Percentiles rank a stretch among this genome's conserved stretches.
Conservation (phyloP, 2,888 invertebrate genomes). For the Xanthia icteritia region DNA sequence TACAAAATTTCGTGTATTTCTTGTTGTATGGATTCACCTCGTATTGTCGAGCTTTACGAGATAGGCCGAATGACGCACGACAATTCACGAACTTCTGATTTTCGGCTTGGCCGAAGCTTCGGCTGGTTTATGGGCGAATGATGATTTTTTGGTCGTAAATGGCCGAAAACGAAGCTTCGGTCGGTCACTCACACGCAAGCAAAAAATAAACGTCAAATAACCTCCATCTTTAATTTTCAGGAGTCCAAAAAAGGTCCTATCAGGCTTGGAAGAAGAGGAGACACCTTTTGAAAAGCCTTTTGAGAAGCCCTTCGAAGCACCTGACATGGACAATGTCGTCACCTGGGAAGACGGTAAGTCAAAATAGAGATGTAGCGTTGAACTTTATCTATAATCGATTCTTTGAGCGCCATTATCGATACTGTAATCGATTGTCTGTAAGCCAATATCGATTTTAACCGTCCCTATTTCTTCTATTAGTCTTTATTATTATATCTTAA, state of each 20-base stretch:
- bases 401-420: slow-evolving; percentile 48
- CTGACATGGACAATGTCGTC: slow-evolving; percentile 79
- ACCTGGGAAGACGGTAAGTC: slow-evolving; percentile 88
- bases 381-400: slow-evolving; percentile 41
- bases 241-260: slow-evolving; percentile 84
- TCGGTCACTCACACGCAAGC: too few relatives aligned
- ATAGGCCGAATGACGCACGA: too few relatives aligned
- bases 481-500: slow-evolving; percentile 30
- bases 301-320: slow-evolving; percentile 70
- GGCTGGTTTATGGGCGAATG: too few relatives aligned
- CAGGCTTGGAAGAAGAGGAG: slow-evolving; percentile 73
- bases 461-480: slow-evolving; percentile 43
- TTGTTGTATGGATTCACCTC: too few relatives aligned
- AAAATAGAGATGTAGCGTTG: slow-evolving; percentile 49
- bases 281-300: slow-evolving; percentile 62
- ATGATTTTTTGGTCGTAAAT: too few relatives aligned
- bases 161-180: too few relatives aligned
- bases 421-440: slow-evolving; percentile 56
- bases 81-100: too few relatives aligned
- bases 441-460: slow-evolving; percentile 49
- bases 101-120: too few relatives aligned
- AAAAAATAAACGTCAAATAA: too few relatives aligned
- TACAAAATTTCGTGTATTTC: too few relatives aligned
- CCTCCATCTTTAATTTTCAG: slow-evolving; percentile 65
- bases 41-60: too few relatives aligned